Base-by-base conservation (phyloP, 1,140 invertebrate genomes). In the Drusus annulatus region DNA sequence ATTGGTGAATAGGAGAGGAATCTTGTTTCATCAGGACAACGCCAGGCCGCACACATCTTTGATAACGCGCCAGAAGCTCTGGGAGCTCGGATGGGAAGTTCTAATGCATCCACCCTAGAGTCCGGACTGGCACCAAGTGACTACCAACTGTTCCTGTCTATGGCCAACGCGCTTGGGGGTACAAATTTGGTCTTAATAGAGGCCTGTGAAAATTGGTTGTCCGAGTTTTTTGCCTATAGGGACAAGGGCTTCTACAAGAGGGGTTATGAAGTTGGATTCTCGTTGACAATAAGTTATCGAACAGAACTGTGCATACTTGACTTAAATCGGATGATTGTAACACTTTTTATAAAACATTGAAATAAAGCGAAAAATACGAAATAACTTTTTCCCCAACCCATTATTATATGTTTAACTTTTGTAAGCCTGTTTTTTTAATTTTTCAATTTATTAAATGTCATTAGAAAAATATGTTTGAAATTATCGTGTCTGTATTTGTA, bases 331-430 rank as follows among this genome's bases (percentile, higher is more conserved):
- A 62, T 62, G 51, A 28, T 58, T 58, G 25, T 54, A 75, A 52
- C 73, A 75, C 73, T 31, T 51, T 75, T 75, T 51, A 51, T 69
- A 69, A 69, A 36, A n/a, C 28, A 45, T 45, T 69, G 28, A 36
- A 69, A 36, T 51, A 69, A 45, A 69, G 45, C 2, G 65, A 69
- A 69, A 69, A 5, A 62, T 62, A 36, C 65, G n/a, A 69, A 69
- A 45, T 69, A 31, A 51, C 28, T 51, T 45, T 69, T 69, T 69
- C 28, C 21, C 65, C 28, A 69, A 69, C 25, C 25, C n/a, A n/a
- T n/a, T n/a, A n/a, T n/a, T n/a, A n/a, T n/a, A n/a, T n/a, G n/a
- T n/a, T n/a, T n/a, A n/a, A n/a, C n/a, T n/a, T n/a, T n/a, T n/a
- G n/a, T n/a, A n/a, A n/a, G n/a, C n/a, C n/a, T n/a, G n/a, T n/a